phyloP scores from a whole-genome alignment of 2,113 vertebrate genomes.

The Gobius niger region DNA sequence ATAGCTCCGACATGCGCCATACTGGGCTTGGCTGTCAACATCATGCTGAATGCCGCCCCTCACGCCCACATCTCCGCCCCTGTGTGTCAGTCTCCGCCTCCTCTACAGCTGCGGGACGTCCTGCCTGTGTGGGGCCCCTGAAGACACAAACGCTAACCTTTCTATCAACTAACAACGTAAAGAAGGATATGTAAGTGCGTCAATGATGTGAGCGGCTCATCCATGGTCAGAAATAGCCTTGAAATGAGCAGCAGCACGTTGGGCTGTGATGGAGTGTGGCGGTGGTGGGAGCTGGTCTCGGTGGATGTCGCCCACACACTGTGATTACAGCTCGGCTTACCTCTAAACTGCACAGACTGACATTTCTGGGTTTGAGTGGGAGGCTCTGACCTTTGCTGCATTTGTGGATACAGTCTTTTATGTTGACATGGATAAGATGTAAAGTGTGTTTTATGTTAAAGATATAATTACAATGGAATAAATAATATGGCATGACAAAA shows the following conservation, averaged over 20 bases:
- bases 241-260: neutral
- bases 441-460: neutral
- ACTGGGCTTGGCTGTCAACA: conserved; percentile 39
- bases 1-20: conserved; percentile 15
- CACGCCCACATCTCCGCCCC: neutral
- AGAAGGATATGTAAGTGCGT: neutral
- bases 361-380: conserved; percentile 11
- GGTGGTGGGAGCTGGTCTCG: neutral
- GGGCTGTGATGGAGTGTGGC: neutral
- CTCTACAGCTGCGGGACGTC: conserved; percentile 2
- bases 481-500: too few relatives aligned
- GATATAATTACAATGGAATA: neutral
- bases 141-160: neutral
- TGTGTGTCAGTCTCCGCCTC: conserved; percentile 12
- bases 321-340: conserved; percentile 8
- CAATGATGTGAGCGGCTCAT: neutral
- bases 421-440: neutral
- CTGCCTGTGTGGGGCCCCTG: neutral
- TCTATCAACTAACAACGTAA: neutral
- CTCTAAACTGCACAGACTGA: conserved; percentile 9
- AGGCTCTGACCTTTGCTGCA: conserved; percentile 5
- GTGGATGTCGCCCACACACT: neutral
- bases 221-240: neutral
- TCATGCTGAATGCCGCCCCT: conserved; percentile 51
- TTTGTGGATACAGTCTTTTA: neutral